Evolutionary conservation across 37 sponge, comb jelly and placozoan species (phyloP).

Genomic region (Mnemiopsis leidyi): DNA sequence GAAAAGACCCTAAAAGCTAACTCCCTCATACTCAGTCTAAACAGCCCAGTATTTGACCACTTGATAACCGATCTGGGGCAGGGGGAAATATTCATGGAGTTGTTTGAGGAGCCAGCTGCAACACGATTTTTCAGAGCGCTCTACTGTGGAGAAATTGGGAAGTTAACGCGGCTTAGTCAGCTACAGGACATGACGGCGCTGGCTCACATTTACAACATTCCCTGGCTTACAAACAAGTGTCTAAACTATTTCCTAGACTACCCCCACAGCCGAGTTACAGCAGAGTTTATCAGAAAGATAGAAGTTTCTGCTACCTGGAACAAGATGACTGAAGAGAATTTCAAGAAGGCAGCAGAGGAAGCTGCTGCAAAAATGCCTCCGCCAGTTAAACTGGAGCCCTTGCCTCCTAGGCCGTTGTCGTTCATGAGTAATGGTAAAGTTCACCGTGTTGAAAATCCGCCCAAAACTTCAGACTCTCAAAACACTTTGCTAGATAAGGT

Average conservation of each 20-base stretch:
- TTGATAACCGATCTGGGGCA: slow-evolving; percentile 54
- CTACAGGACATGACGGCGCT: slow-evolving; percentile 57
- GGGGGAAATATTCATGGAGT: slow-evolving; percentile 48
- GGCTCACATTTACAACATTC: slow-evolving; percentile 59
- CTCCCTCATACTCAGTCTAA: slow-evolving; percentile 42
- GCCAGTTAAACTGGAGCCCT: background rate
- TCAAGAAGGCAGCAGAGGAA: slow-evolving; percentile 46
- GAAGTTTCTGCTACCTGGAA: slow-evolving; percentile 14
- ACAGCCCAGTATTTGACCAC: slow-evolving; percentile 61
- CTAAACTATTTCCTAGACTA: slow-evolving; percentile 36
- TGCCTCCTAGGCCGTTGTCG: slow-evolving; percentile 16
- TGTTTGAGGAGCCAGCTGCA: slow-evolving; percentile 56
- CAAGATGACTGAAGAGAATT: background rate
- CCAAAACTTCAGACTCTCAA: background rate
- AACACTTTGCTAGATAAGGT: background rate
- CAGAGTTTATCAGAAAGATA: slow-evolving; percentile 56
- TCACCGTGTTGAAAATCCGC: background rate
- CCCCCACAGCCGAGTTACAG: background rate
- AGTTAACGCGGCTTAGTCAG: slow-evolving; percentile 9
- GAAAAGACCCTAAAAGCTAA: slow-evolving; percentile 50
- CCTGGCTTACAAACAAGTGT: slow-evolving; percentile 58
- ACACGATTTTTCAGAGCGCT: slow-evolving; percentile 45
- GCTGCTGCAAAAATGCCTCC: slow-evolving; percentile 60
- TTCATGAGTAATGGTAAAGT: slow-evolving; percentile 15
- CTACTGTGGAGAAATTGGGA: slow-evolving; percentile 54